Conservation (phyloP, 2,113 vertebrate genomes). For the Mesoclemmys tuberculata region DNA sequence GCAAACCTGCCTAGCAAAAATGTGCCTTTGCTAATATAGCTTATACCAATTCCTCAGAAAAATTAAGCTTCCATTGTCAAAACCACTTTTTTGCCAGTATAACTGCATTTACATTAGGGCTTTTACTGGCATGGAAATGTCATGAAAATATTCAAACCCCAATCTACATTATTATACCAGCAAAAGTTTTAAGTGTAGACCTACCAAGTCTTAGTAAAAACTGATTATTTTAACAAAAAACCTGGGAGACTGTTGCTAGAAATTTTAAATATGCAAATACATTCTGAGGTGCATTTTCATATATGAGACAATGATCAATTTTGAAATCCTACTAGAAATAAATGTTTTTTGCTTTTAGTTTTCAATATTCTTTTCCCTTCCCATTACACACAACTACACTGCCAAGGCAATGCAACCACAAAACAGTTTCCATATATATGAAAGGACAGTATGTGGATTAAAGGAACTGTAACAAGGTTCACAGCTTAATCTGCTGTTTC, state of each 20-base stretch:
- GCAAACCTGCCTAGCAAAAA: not conserved
- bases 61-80: too few species aligned
- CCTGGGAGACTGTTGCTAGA: not conserved
- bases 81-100: not conserved
- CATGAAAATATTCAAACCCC: not conserved
- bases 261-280: not conserved
- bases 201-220: too few species aligned
- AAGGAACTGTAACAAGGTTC: constrained; percentile 61
- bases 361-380: not conserved
- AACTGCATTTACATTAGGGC: not conserved
- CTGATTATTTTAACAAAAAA: too few species aligned
- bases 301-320: not conserved
- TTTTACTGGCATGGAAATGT: not conserved
- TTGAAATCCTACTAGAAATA: not conserved
- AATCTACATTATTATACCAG: not conserved
- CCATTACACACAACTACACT: not conserved
- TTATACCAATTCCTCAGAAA: not conserved
- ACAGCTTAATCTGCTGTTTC: constrained; percentile 53
- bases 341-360: not conserved
- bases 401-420: not conserved
- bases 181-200: not conserved
- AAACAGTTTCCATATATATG: not conserved
- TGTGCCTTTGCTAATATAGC: not conserved
- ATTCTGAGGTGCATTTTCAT: not conserved
- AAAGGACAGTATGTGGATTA: not conserved